Percentiles rank a stretch among this genome's conserved stretches.
Conservation (phyloP, 2,113 vertebrate species). For the Catharus minimus region DNA sequence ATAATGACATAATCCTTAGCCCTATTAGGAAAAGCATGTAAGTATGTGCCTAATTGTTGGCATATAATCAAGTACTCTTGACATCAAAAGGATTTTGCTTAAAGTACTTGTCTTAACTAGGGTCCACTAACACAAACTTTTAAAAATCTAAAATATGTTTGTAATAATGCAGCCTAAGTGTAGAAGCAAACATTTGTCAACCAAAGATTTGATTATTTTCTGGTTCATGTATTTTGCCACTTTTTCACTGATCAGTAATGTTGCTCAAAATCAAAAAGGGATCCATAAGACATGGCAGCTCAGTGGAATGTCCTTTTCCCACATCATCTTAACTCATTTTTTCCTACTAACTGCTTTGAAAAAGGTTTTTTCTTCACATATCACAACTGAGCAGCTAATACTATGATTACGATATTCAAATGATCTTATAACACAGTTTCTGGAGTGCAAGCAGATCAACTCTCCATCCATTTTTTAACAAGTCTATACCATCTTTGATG, state of each 20-base stretch:
- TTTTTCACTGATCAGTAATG: background rate
- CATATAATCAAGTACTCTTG: background rate
- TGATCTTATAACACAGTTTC: background rate
- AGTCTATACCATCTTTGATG: slow-evolving; percentile 7
- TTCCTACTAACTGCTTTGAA: background rate
- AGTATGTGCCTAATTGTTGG: accelerated
- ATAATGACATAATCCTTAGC: background rate
- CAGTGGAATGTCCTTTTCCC: background rate
- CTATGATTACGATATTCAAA: slow-evolving; percentile 16
- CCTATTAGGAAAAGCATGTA: background rate
- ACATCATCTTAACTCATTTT: background rate
- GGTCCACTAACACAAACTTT: background rate
- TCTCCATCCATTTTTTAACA: slow-evolving; percentile 41
- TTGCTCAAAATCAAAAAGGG: background rate
- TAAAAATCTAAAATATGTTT: background rate
- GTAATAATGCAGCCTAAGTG: background rate
- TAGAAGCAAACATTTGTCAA: background rate
- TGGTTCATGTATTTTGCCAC: background rate
- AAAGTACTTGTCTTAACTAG: background rate
- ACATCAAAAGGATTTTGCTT: background rate
- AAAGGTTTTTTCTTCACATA: background rate
- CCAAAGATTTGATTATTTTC: background rate
- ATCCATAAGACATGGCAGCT: background rate
- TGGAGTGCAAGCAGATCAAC: background rate
- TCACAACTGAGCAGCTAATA: background rate